phyloP scores from a whole-genome alignment of 2,113 vertebrate genomes.

The Lampris incognitus region DNA sequence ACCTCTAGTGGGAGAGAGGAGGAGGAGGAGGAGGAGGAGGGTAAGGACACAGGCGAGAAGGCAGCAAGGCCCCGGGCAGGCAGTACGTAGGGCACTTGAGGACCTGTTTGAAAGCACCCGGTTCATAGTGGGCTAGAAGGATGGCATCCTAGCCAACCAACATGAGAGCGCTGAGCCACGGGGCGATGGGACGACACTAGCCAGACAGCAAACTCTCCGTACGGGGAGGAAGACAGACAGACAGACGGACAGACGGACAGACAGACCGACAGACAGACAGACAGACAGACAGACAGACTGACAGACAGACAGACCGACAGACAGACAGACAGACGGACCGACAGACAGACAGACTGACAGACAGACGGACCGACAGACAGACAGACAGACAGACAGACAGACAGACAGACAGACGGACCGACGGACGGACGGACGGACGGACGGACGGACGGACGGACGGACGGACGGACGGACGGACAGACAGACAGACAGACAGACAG shows the following conservation, averaged over 20 bases:
- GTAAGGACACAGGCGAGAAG: conserved; percentile 8
- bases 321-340: too few relatives aligned
- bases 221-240: conserved; percentile 47
- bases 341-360: too few relatives aligned
- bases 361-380: too few relatives aligned
- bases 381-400: too few relatives aligned
- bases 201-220: conserved; percentile 62
- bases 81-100: conserved; percentile 34
- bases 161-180: conserved; percentile 39
- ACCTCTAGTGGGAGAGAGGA: conserved; percentile 27
- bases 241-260: not conserved
- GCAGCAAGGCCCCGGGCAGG: conserved; percentile 20
- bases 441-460: too few relatives aligned
- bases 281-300: too few relatives aligned
- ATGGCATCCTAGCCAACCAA: conserved; percentile 57
- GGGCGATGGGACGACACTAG: conserved; percentile 65
- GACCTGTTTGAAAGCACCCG: conserved; percentile 43
- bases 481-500: too few relatives aligned
- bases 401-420: too few relatives aligned
- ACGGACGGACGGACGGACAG: too few relatives aligned
- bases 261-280: too few relatives aligned
- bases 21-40: conserved; percentile 7
- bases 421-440: too few relatives aligned
- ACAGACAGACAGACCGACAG: too few relatives aligned
- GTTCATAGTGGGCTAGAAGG: conserved; percentile 33